phyloP scores from a whole-genome alignment of 23 tunicate species.

The Halocynthia roretzi region DNA sequence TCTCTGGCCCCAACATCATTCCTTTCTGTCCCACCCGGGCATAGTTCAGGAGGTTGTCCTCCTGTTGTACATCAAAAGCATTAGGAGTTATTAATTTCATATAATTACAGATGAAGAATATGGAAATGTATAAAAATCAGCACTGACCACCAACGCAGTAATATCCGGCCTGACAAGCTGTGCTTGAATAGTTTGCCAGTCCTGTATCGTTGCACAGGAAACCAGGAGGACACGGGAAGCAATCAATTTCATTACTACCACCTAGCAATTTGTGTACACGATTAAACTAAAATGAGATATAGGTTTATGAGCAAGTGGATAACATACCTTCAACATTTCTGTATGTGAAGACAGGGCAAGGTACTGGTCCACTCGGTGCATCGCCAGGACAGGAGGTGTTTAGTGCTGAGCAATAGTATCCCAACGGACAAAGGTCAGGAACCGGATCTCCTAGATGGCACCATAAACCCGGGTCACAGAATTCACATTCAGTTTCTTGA shows the following conservation, averaged over 20 bases:
- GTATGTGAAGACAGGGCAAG: conserved; percentile 69
- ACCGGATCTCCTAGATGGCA: conserved; percentile 79
- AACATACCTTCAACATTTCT: conserved; percentile 53
- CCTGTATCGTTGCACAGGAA: conserved; percentile 93
- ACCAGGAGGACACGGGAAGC: conserved; percentile 86
- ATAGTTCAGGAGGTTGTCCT: conserved; percentile 66
- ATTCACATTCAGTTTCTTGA: conserved; percentile 50
- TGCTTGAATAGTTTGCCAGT: conserved; percentile 49
- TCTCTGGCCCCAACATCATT: conserved; percentile 48
- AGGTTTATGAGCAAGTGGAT: background rate
- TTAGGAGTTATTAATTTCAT: background rate
- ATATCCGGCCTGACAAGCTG: conserved; percentile 80
- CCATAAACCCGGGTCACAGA: conserved; percentile 78
- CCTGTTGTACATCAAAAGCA: conserved; percentile 23
- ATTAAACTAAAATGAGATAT: too few species aligned
- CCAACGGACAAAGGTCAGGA: conserved; percentile 76
- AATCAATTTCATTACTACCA: conserved; percentile 41
- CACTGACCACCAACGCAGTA: conserved; percentile 80
- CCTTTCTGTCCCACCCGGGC: conserved; percentile 85
- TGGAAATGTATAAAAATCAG: background rate
- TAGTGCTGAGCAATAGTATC: conserved; percentile 72
- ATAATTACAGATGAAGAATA: background rate
- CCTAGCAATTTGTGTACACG: conserved; percentile 16
- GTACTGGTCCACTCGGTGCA: conserved; percentile 73
- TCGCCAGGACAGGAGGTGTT: conserved; percentile 38